A percentile compares a stretch with the other conserved stretches of the same genome.
phyloP scores from a whole-genome alignment of 2,113 vertebrate genomes.

The Potamarius usumacintae region DNA sequence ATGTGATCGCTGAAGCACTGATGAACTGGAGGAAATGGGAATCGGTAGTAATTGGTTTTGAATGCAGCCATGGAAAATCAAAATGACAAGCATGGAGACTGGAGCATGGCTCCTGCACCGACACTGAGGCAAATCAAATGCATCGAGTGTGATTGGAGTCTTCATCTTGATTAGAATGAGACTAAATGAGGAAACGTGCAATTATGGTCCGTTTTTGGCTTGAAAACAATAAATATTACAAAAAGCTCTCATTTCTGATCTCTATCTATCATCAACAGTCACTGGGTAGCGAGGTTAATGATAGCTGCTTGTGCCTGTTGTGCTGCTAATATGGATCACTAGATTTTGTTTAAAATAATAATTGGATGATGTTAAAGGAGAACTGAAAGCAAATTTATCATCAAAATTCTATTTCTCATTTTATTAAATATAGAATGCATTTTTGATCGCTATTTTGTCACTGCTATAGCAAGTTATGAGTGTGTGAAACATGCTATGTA shows the following conservation, averaged over 20 bases:
- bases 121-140: conserved; percentile 55
- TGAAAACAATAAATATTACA: neutral
- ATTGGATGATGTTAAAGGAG: neutral
- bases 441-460: no score
- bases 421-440: no score
- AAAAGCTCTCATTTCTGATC: neutral
- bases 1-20: conserved; percentile 1
- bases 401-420: no score
- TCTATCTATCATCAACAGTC: neutral
- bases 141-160: conserved; percentile 62
- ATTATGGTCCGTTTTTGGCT: neutral
- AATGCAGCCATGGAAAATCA: conserved; percentile 55
- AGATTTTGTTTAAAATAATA: neutral
- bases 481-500: no score
- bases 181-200: neutral
- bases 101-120: conserved; percentile 54
- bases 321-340: neutral
- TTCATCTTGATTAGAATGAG: conserved; percentile 65
- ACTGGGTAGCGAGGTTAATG: neutral
- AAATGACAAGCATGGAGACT: conserved; percentile 66
- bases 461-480: no score
- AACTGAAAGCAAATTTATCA: neutral
- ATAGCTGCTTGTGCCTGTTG: neutral
- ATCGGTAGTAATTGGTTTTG: conserved; percentile 1
- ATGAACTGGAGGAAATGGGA: conserved; percentile 26